Evolutionary conservation across 2,888 invertebrate species (phyloP), one percentile per base, ranked within the genome.

Genomic region (Clitarchus hookeri): DNA sequence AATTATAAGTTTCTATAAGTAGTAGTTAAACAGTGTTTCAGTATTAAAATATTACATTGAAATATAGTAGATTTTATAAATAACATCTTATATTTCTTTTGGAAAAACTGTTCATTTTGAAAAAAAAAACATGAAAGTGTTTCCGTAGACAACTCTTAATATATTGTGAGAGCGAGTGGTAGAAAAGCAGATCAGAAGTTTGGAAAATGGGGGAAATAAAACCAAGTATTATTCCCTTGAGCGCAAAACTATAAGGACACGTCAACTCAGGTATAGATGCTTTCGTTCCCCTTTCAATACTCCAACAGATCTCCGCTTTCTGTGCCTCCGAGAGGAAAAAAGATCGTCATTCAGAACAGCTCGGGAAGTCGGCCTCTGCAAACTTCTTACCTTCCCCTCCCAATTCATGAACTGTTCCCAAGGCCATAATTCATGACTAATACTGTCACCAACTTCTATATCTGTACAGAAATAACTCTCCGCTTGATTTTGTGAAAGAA

Each of bases 311-410:
- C 65, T 65, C 65, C 65, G 19, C 65, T 65, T 65, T n/a, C 65
- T 65, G 65, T n/a, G 65, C 65, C 65, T 84, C 44, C 25, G 84
- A 48, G 53, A 84, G 84, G 44, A 84, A 84, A 53, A 25, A 84
- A 84, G 84, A 25, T 44, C 36, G 48, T 27, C 48, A 44, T 84
- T 48, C 82, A 82, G 82, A 44, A 82, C 82, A 82, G 44, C n/a
- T 82, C 0, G 36, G 27, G 11, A 44, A 27, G 27, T 82, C 44
- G 27, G 6, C 44, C 82, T 82, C 82, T 48, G 54, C 77, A 44
- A 27, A 27, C 84, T 54, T 77, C 27, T 84, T 48, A 44, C 84
- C 77, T 13, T 26, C 44, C 85, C 48, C 80, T 25, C 8, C 16
- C 85, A 36, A 27, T 53, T 65, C 65, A 65, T 65, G 65, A 23